Evolutionary conservation across 2,797 vertebrate genomes (phyloP).

Genomic region (Neosilurus mollespiculum): DNA sequence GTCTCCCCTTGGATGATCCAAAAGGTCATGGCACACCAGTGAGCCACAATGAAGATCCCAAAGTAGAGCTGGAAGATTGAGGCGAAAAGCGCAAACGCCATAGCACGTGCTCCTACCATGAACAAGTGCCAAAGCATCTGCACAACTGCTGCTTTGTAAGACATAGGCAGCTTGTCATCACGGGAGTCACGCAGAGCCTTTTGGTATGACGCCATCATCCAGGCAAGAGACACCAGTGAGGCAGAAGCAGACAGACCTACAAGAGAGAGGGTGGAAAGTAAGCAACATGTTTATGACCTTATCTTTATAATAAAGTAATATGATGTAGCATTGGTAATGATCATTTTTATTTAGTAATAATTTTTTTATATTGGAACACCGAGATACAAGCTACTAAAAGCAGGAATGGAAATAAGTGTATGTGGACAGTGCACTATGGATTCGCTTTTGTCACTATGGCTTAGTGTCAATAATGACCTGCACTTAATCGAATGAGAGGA

Average conservation of each 20-base stretch:
- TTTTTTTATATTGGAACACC: constrained; percentile 21
- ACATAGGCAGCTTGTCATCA: constrained; percentile 94
- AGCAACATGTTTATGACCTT: neutral
- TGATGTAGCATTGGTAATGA: neutral
- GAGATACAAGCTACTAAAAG: constrained; percentile 12
- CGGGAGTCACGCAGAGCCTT: constrained; percentile 92
- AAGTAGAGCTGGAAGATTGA: constrained; percentile 97
- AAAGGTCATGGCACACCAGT: constrained; percentile 99
- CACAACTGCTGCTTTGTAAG: constrained; percentile 88
- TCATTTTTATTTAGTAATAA: neutral
- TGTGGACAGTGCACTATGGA: constrained; percentile 7
- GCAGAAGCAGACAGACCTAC: constrained; percentile 89
- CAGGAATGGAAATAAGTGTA: neutral
- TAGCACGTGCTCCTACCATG: constrained; percentile 88
- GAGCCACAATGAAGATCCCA: constrained; percentile 93
- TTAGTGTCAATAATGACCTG: constrained; percentile 45
- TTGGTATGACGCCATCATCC: constrained; percentile 96
- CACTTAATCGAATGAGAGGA: constrained; percentile 31
- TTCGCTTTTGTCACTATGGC: constrained; percentile 25
- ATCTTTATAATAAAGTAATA: neutral
- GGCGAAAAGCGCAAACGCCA: constrained; percentile 94
- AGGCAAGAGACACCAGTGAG: constrained; percentile 90
- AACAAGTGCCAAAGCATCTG: constrained; percentile 97
- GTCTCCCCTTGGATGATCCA: constrained; percentile 99
- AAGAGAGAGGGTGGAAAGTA: constrained; percentile 36